Evolutionary conservation across 2,113 vertebrate genomes (phyloP).

Genomic region (Hippoglossus stenolepis): DNA sequence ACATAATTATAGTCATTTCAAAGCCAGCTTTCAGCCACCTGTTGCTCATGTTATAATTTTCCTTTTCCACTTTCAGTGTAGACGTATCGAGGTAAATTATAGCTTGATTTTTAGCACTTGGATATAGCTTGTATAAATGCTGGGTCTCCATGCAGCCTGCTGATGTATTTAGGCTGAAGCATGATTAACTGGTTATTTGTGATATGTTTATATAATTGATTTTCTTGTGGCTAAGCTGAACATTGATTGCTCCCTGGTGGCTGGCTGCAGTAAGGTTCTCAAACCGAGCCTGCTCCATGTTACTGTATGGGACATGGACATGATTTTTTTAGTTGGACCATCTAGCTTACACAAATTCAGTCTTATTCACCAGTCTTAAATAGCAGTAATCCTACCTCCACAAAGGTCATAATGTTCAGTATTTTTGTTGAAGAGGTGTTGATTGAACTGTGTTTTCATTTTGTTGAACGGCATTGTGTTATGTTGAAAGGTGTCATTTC

Average conservation of each 20-base stretch:
- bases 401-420: not conserved
- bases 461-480: not conserved
- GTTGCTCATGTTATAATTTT: constrained; percentile 26
- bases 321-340: no score
- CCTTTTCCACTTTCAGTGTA: not conserved
- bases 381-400: no score
- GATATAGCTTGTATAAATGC: not conserved
- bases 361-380: no score
- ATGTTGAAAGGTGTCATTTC: no score
- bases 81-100: not conserved
- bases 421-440: not conserved
- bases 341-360: no score
- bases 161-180: no score
- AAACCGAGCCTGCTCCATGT: no score
- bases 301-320: no score
- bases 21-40: constrained; percentile 33
- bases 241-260: not conserved
- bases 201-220: no score
- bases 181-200: no score
- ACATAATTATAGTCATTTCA: constrained; percentile 21
- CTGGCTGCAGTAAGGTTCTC: no score
- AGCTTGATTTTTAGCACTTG: not conserved
- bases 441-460: not conserved
- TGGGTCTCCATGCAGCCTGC: constrained; percentile 7
- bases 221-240: constrained; percentile 1